Evolutionary conservation across 2,113 vertebrate genomes (phyloP).

Genomic region (Corvus cornix): DNA sequence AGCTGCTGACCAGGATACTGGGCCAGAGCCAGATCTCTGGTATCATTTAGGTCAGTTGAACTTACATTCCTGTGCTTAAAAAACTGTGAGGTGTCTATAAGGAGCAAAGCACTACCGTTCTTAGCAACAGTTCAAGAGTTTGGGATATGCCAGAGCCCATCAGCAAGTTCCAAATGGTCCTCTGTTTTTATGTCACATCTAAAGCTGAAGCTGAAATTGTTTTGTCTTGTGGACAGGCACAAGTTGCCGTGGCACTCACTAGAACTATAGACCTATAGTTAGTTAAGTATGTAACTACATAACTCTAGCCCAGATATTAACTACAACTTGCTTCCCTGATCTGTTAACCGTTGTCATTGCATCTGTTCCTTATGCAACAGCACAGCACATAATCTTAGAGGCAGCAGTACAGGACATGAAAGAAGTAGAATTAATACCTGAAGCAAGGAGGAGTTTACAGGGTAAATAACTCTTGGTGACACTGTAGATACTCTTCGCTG

Average conservation of each 20-base stretch:
- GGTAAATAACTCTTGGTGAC: background rate
- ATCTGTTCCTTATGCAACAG: background rate
- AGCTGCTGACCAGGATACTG: background rate
- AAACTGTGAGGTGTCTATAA: background rate
- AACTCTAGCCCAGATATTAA: background rate
- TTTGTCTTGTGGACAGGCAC: background rate
- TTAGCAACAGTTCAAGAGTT: accelerated
- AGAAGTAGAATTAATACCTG: background rate
- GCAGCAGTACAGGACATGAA: background rate
- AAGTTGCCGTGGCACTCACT: background rate
- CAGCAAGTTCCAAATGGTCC: background rate
- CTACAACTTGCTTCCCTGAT: background rate
- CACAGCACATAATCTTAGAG: background rate
- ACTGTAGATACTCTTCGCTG: background rate
- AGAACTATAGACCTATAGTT: background rate
- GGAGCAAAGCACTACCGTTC: background rate
- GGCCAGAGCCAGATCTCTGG: background rate
- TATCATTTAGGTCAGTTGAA: background rate
- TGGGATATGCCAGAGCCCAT: background rate
- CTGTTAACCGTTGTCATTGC: background rate
- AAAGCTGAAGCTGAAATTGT: background rate
- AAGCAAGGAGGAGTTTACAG: background rate
- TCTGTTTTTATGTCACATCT: background rate
- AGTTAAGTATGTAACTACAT: background rate
- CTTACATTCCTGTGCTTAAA: background rate